These are phyloP conservation scores for Agrilus cyanescens DNA, from an alignment of 2,888 invertebrate genomes.

Conservation along the genomic window DNA sequence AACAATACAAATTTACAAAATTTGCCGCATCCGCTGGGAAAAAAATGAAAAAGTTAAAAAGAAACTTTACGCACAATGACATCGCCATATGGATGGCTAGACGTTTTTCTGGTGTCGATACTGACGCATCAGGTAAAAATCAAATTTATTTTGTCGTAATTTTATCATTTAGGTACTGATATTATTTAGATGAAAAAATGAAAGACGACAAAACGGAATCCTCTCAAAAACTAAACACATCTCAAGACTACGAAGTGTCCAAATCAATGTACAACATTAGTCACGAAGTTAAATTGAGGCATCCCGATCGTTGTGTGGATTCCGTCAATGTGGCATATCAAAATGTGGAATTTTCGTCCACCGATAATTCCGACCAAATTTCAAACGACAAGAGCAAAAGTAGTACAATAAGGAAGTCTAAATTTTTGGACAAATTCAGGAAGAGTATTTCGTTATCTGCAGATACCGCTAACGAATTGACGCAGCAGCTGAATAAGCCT, in stretches of 20 bases:
- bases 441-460: conserved; percentile 46
- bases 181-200: conserved; percentile 1
- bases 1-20: conserved; percentile 49
- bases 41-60: conserved; percentile 54
- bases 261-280: background rate
- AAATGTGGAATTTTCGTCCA: conserved; percentile 10
- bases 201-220: conserved; percentile 1
- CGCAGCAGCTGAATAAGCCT: conserved; percentile 33
- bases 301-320: conserved; percentile 2
- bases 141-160: background rate
- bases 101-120: conserved; percentile 29
- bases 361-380: conserved; percentile 4
- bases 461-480: conserved; percentile 41
- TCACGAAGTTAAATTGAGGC: conserved; percentile 7
- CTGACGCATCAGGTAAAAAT: conserved; percentile 20
- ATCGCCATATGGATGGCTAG: conserved; percentile 46
- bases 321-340: conserved; percentile 7
- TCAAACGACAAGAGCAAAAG: conserved; percentile 11
- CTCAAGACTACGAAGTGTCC: too few species aligned
- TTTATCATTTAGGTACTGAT: background rate
- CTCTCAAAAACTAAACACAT: too few species aligned
- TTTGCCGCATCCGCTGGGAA: conserved; percentile 49
- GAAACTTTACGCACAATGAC: conserved; percentile 43
- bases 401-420: conserved; percentile 16
- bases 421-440: conserved; percentile 44